Base-by-base conservation (phyloP, 2,888 invertebrate species). In the Epicampocera succincta region DNA sequence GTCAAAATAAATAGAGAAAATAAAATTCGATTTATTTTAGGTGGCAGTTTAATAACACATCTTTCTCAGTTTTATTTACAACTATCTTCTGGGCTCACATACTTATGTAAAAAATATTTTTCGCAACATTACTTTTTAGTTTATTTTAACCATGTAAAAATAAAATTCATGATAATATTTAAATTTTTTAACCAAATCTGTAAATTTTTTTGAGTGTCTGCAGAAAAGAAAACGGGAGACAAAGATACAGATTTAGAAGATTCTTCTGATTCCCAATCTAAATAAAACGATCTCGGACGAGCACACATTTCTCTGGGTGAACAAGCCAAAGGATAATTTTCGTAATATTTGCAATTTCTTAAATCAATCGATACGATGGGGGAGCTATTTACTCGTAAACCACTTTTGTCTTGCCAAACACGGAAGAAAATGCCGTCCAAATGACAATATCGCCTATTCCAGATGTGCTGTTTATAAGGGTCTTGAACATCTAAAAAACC, bases 361-460 rank as follows among this genome's bases (percentile, higher is more conserved):
- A 93, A 85, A 84, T 92, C 91, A 25, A 93, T 83, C 0, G 84
- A 76, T 15, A 89, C 83, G 3, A 91, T 78, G 0, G 92, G 91
- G 6, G 86, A 86, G 11, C 88, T 87, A 12, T 88, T 87, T 2
- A n/a, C n/a, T n/a, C n/a, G n/a, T n/a, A 88, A 78, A 58, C 92
- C 92, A 25, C 89, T 87, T 0, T 92, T 93, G 86, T 92, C 92
- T 66, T 92, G 92, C 92, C 92, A 93, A 46, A 93, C 91, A 21
- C 87, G 86, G 1, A 93, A 83, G 0, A 85, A 85, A 13, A 91
- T 88, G 0, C 91, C 92, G 25, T 91, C 88, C 8, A 93, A 86
- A 5, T 90, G 90, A 85, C 93, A 93, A 93, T 93, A 93, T 68
- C 92, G 90, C 0, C 92, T 90, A 86, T 93, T 93, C 93, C 93